phyloP scores from a whole-genome alignment of 2,888 invertebrate species.

The Troglohyphantes excavatus region DNA sequence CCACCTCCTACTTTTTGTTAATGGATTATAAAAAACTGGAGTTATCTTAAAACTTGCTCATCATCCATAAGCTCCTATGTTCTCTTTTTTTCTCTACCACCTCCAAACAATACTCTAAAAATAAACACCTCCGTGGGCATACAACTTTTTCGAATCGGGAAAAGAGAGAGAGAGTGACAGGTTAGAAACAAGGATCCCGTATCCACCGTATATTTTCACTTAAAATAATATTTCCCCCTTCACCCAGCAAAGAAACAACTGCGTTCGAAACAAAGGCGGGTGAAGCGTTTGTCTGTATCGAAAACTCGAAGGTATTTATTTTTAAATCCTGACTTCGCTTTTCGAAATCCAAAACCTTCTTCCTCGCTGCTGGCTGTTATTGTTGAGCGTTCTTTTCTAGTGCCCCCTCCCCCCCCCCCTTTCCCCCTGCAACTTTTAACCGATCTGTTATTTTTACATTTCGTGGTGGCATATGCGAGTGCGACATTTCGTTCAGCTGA shows the following conservation, averaged over 20 bases:
- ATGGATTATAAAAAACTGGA: too few relatives aligned
- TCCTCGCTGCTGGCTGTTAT: not conserved
- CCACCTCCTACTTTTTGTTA: too few relatives aligned
- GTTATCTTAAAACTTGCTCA: too few relatives aligned
- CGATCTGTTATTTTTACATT: slow-evolving; percentile 74
- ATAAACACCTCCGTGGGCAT: not conserved
- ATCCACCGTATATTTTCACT: slow-evolving; percentile 20
- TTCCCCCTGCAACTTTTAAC: not conserved
- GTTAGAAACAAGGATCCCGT: slow-evolving; percentile 15
- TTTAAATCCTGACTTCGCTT: slow-evolving; percentile 48
- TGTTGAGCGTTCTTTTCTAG: not conserved
- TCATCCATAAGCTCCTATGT: too few relatives aligned
- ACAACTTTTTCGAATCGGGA: not conserved
- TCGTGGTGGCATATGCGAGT: slow-evolving; percentile 51
- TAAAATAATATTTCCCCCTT: slow-evolving; percentile 54
- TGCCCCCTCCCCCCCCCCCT: too few relatives aligned
- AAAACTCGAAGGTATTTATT: slow-evolving; percentile 53
- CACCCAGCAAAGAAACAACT: slow-evolving; percentile 14
- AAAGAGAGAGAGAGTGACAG: slow-evolving; percentile 25
- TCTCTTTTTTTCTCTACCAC: not conserved
- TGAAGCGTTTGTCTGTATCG: slow-evolving; percentile 59
- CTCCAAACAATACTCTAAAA: slow-evolving; percentile 6
- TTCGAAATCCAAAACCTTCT: slow-evolving; percentile 47
- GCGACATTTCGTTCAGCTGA: slow-evolving; percentile 65
- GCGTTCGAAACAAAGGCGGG: slow-evolving; percentile 47